Evolutionary conservation across 2,888 invertebrate genomes (phyloP), one percentile per base, ranked within the genome.

Genomic region (Scaptomyza tumidula): DNA sequence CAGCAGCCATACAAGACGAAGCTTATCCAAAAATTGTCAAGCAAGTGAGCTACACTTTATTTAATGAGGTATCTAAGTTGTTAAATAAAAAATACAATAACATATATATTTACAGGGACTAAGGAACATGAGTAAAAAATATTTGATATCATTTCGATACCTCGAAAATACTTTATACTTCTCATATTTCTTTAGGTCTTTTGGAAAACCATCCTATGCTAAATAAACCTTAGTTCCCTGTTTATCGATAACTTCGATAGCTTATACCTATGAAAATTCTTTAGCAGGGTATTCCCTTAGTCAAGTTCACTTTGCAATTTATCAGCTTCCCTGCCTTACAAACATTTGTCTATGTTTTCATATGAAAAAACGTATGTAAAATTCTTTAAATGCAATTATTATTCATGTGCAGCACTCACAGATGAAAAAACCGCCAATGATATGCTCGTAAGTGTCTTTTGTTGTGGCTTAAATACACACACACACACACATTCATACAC

Each of bases 361-460:
- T 46, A 46, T 14, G 50, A 44, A n/a, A 39, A 39, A 39, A 6
- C 52, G 55, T 72, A 63, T 74, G 62, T 71, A 68, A 72, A 79
- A 73, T 60, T 67, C 82, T 73, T 86, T 77, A 88, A 88, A 85
- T 85, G 85, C 85, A 85, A 85, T 88, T 85, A 88, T 75, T 77
- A 43, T 55, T 67, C 41, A 69, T 75, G 68, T 65, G 70, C 63
- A 59, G 68, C 65, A 65, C 58, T 50, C 65, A 67, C 46, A 77
- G 14, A 39, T 16, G 10, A 41, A 41, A 74, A 74, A 78, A 76
- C 76, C 82, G 87, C 89, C 85, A 85, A 85, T 85, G 85, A 85
- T 88, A 85, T 79, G 81, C 68, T 52, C 48, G 39, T 61, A 75
- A 88, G 85, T 85, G 73, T 85, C 88, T 77, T 76, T 85, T 85